Conservation (phyloP, 2,888 invertebrate species). For the Agrotis ipsilon region DNA sequence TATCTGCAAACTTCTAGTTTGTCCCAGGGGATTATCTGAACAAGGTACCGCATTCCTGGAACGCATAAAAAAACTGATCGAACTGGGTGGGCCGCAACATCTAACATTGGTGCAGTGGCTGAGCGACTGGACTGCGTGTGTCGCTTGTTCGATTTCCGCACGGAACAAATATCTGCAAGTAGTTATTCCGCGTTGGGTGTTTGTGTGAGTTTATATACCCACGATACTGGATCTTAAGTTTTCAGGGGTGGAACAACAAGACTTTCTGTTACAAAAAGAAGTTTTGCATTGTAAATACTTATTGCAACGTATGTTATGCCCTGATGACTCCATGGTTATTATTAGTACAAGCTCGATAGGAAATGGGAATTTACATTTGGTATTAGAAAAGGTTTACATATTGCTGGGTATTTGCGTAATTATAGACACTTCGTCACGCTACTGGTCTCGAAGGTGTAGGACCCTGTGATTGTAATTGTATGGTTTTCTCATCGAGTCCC, state of each 20-base stretch:
- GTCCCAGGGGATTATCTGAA: too few species aligned
- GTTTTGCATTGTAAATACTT: background rate
- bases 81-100: too few species aligned
- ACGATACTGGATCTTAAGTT: too few species aligned
- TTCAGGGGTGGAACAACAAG: background rate
- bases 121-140: too few species aligned
- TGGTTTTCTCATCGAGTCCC: constrained; percentile 13
- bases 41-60: too few species aligned
- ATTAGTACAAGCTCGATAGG: constrained; percentile 21
- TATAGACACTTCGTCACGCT: constrained; percentile 45
- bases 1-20: too few species aligned
- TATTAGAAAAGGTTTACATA: constrained; percentile 52
- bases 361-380: constrained; percentile 39
- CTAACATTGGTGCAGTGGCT: too few species aligned
- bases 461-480: constrained; percentile 12
- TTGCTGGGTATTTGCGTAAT: constrained; percentile 50
- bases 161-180: too few species aligned
- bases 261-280: background rate
- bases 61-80: too few species aligned
- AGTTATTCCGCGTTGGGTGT: too few species aligned
- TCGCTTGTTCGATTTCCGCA: too few species aligned
- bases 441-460: constrained; percentile 22
- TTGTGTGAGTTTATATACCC: too few species aligned
- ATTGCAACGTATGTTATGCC: constrained; percentile 5
- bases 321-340: constrained; percentile 12